These are phyloP conservation scores for Fundulus diaphanus DNA, from an alignment of 2,797 vertebrate genomes.

Conservation along the genomic window DNA sequence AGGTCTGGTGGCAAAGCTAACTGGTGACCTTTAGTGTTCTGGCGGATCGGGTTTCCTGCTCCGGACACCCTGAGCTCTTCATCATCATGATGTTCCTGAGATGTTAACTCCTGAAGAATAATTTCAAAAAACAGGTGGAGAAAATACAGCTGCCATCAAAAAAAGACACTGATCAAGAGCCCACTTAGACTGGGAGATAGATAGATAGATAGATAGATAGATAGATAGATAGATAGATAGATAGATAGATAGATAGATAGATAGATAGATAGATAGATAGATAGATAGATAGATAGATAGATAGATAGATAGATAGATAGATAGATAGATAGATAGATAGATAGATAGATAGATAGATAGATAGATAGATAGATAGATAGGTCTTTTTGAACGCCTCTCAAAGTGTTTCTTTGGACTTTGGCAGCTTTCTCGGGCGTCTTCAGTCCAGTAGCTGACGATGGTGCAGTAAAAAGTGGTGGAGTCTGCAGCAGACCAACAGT, in stretches of 20 bases:
- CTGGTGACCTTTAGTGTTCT: slow-evolving; percentile 19
- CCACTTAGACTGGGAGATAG: background rate
- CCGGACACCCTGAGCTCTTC: background rate
- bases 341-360: too few species aligned
- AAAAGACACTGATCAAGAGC: background rate
- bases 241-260: too few species aligned
- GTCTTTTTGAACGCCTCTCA: too few species aligned
- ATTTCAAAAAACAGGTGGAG: background rate
- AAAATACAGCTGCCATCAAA: background rate
- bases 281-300: too few species aligned
- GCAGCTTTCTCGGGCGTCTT: background rate
- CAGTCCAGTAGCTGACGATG: too few species aligned
- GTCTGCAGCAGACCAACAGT: background rate
- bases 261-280: too few species aligned
- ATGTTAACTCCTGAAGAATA: background rate
- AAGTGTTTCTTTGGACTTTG: background rate
- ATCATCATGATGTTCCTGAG: background rate
- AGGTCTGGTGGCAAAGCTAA: slow-evolving; percentile 20
- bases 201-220: too few species aligned
- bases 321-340: too few species aligned
- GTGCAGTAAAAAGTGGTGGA: background rate
- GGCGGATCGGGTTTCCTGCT: slow-evolving; percentile 5
- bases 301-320: too few species aligned
- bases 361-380: too few species aligned
- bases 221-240: too few species aligned